Conservation (phyloP, 2,888 invertebrate genomes). For the Melinaea marsaeus region DNA sequence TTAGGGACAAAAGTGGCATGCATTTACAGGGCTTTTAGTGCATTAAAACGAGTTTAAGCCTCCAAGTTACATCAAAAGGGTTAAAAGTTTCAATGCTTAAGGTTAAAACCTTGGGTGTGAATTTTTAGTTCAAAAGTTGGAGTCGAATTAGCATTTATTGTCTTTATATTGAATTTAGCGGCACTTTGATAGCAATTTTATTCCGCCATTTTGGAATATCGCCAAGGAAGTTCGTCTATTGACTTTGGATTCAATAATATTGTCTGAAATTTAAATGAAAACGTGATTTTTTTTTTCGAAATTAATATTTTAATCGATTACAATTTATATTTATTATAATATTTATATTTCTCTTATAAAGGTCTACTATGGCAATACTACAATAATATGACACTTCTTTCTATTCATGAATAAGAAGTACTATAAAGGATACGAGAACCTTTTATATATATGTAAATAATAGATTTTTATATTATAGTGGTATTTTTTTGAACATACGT, state of each 20-base stretch:
- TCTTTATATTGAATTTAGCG: conserved; percentile 55
- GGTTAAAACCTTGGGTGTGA: conserved; percentile 43
- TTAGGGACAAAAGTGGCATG: conserved; percentile 15
- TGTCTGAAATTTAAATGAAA: too few species aligned
- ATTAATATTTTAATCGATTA: too few species aligned
- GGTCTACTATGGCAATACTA: background rate
- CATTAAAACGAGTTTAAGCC: conserved; percentile 27
- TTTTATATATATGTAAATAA: conserved; percentile 2
- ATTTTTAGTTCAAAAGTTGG: conserved; percentile 58
- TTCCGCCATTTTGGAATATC: conserved; percentile 38
- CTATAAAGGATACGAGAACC: conserved; percentile 3
- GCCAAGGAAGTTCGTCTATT: conserved; percentile 35
- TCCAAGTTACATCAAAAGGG: conserved; percentile 24
- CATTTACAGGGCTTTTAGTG: conserved; percentile 27
- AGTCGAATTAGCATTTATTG: conserved; percentile 65
- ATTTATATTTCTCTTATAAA: too few species aligned
- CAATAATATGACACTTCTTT: conserved; percentile 3
- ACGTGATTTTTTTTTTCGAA: too few species aligned
- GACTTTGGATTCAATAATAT: too few species aligned
- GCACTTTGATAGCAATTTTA: conserved; percentile 50
- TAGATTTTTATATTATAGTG: too few species aligned
- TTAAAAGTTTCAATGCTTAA: conserved; percentile 37
- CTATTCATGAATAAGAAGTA: background rate
- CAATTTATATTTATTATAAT: too few species aligned
- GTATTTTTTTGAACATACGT: too few species aligned